Evolutionary conservation across 1,140 invertebrate genomes (phyloP).

Genomic region (Bradysia coprophila): DNA sequence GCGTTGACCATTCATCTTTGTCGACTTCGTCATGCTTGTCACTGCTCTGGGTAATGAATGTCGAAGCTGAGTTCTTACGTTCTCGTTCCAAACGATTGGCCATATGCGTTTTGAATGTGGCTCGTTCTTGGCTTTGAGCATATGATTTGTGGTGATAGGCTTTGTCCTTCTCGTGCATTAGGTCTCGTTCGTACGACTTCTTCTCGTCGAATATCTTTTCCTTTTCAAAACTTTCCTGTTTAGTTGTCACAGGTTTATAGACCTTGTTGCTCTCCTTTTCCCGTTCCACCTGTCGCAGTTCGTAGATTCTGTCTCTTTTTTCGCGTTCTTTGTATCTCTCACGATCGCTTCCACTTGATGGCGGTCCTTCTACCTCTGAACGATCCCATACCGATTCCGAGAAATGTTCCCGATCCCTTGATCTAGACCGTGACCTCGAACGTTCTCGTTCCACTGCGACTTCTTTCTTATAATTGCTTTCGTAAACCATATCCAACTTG

Average conservation of each 20-base stretch:
- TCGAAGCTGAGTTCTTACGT: constrained; percentile 52
- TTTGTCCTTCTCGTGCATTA: too few relatives aligned
- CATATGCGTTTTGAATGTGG: constrained; percentile 47
- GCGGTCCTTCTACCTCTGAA: constrained; percentile 19
- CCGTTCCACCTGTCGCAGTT: constrained; percentile 21
- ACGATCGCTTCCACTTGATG: constrained; percentile 21
- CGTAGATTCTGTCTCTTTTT: constrained; percentile 21
- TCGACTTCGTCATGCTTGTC: constrained; percentile 23
- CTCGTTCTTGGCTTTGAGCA: constrained; percentile 18
- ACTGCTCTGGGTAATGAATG: constrained; percentile 50
- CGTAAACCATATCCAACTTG: constrained; percentile 9
- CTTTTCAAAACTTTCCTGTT: constrained; percentile 11
- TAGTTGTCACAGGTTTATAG: constrained; percentile 21
- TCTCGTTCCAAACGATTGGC: constrained; percentile 37
- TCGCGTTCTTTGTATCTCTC: constrained; percentile 21
- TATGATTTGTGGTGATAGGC: neutral
- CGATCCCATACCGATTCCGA: constrained; percentile 23
- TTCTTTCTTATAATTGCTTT: constrained; percentile 12
- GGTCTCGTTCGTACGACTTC: constrained; percentile 3
- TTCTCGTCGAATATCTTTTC: constrained; percentile 18
- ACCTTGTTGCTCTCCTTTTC: constrained; percentile 23
- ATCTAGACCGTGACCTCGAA: constrained; percentile 18
- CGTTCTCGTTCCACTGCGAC: constrained; percentile 10
- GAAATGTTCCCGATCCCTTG: constrained; percentile 21
- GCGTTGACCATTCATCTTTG: constrained; percentile 48